Base-by-base conservation (phyloP, 2,113 vertebrate genomes). In the Oreochromis niloticus region DNA sequence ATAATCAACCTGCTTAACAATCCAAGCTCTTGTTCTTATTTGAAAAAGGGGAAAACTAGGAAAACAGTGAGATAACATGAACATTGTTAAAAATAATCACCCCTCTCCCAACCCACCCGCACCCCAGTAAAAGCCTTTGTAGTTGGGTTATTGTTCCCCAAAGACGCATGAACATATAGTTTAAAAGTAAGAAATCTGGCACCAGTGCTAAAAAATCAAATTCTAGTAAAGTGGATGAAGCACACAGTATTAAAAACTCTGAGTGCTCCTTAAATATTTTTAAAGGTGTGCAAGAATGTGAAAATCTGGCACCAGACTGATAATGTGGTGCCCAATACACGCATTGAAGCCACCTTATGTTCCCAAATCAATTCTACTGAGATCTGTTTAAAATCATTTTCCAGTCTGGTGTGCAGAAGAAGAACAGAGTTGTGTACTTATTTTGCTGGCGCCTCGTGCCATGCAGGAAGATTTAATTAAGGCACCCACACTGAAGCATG, bases 401-500 rank as follows among this genome's bases (percentile, higher is more conserved):
- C 57, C 30, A 24, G 19, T 85, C 73, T 54, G 24, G 32, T 55
- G 30, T 63, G 24, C 81, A 85, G 32, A 79, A 81, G 80, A 50
- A 63, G 34, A 27, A 24, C n/a, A 86, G 14, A 52, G 12, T 27
- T 89, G 43, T 80, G 78, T 75, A 57, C 48, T 19, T 68, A 71
- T 78, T 90, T 89, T 83, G 9, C 79, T 41, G 39, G 19, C 48
- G 50, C 54, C 11, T 79, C 1, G 9, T 92, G 85, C 71, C 34
- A 39, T 71, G 83, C 59, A 54, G 24, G 39, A 85, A 88, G 61
- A 92, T 94, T 91, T 89, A 90, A 93, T 92, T 89, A 91, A 86
- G 68, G 83, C 81, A 80, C 57, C 83, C 80, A 91, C 86, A 87
- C 68, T 68, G 78, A 89, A 89, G 86, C 81, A 19, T 84, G 82